phyloP scores from a whole-genome alignment of 2,113 vertebrate species.

The Otus sunia region DNA sequence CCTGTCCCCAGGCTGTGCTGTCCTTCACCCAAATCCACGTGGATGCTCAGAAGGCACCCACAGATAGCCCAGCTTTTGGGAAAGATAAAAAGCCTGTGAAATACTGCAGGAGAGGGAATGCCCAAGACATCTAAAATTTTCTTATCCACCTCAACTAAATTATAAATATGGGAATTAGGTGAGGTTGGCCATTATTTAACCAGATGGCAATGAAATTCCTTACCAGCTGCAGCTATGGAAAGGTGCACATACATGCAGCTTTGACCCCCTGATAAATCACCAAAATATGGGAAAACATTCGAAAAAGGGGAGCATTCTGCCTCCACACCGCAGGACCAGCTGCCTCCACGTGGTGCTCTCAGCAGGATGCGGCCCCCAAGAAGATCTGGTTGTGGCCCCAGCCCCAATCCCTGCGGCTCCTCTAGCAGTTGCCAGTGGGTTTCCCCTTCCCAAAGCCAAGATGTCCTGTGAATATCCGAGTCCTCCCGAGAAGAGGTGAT shows the following conservation, averaged over 20 bases:
- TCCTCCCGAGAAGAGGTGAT: not conserved
- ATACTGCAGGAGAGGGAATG: not conserved
- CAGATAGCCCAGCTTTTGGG: not conserved
- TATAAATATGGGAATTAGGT: not conserved
- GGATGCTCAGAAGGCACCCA: not conserved
- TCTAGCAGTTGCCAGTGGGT: not conserved
- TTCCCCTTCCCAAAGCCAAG: not conserved
- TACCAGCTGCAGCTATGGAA: no score
- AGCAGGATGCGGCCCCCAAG: not conserved
- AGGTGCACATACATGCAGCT: not conserved
- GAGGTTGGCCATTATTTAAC: not conserved
- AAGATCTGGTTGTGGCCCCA: fast-evolving
- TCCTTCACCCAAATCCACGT: not conserved
- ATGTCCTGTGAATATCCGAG: fast-evolving
- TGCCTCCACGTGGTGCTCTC: fast-evolving
- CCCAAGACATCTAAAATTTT: not conserved
- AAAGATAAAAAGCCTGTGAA: not conserved
- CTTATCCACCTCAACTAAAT: not conserved
- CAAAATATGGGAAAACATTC: not conserved
- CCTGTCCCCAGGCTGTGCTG: fast-evolving
- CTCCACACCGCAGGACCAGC: not conserved
- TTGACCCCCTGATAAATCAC: not conserved
- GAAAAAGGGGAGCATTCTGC: not conserved
- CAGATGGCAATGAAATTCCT: not conserved
- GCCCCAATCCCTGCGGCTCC: fast-evolving